A percentile compares a stretch with the other conserved stretches of the same genome.
Conservation (phyloP, 2,888 invertebrate species). For the Pyrochroa serraticornis region DNA sequence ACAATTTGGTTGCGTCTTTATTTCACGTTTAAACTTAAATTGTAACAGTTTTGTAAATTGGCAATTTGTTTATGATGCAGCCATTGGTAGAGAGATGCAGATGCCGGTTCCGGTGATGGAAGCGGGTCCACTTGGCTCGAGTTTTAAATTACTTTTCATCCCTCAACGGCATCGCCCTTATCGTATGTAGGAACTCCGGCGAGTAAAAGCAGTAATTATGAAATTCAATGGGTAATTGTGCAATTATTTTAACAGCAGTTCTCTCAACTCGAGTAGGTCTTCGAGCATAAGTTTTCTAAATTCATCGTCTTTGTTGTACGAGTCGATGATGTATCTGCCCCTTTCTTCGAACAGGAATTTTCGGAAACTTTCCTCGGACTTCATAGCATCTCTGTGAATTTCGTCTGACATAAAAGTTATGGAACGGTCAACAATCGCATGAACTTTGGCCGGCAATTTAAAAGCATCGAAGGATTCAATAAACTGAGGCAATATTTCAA, state of each 20-base stretch:
- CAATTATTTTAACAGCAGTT: conserved; percentile 31
- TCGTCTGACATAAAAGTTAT: conserved; percentile 42
- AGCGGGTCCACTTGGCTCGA: not conserved
- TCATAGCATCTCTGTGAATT: conserved; percentile 23
- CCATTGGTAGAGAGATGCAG: too few relatives aligned
- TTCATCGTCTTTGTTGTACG: conserved; percentile 32
- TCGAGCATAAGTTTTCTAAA: conserved; percentile 45
- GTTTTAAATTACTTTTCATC: too few relatives aligned
- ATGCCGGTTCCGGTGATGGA: not conserved
- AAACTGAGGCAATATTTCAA: conserved; percentile 34
- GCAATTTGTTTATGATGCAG: too few relatives aligned
- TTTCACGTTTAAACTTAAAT: too few relatives aligned
- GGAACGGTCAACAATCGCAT: conserved; percentile 41
- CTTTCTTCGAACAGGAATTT: conserved; percentile 45
- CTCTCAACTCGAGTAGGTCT: conserved; percentile 45
- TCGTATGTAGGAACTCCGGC: too few relatives aligned
- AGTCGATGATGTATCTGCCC: conserved; percentile 34
- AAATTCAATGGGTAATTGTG: too few relatives aligned
- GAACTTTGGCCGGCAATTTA: conserved; percentile 39
- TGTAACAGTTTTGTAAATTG: too few relatives aligned
- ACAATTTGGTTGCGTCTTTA: too few relatives aligned
- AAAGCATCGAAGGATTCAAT: conserved; percentile 33
- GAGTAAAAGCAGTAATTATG: too few relatives aligned
- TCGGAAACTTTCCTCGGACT: conserved; percentile 37
- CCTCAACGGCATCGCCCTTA: too few relatives aligned